A percentile compares a stretch with the other conserved stretches of the same genome.
phyloP scores from a whole-genome alignment of 2,888 invertebrate species.

The Folsomia manolachei region DNA sequence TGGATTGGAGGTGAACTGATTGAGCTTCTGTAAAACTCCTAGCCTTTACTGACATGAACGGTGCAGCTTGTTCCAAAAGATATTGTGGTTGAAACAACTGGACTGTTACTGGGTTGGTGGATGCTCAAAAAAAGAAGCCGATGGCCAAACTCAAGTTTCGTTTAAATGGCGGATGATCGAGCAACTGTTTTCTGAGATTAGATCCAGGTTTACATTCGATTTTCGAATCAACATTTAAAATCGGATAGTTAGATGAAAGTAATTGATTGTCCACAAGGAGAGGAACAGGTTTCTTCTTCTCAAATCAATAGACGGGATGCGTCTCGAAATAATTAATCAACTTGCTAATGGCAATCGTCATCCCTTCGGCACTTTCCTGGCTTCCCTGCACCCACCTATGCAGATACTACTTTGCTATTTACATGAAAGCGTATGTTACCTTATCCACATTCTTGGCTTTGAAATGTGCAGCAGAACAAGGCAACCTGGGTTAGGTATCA shows the following conservation, averaged over 20 bases:
- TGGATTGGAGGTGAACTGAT: neutral
- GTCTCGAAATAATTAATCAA: neutral
- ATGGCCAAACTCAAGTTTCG: neutral
- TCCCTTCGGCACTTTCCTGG: slow-evolving; percentile 1
- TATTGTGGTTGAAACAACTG: too few relatives aligned
- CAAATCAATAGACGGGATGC: neutral
- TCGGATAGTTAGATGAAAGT: neutral
- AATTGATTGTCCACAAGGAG: neutral
- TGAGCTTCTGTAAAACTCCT: neutral
- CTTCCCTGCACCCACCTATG: neutral
- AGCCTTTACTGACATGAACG: too few relatives aligned
- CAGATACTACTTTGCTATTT: neutral
- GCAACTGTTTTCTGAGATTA: neutral
- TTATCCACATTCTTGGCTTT: too few relatives aligned
- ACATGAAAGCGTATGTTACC: too few relatives aligned
- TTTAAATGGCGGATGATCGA: neutral
- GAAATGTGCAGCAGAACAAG: too few relatives aligned
- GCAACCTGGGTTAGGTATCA: too few relatives aligned
- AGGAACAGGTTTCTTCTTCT: neutral
- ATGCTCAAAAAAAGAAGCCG: neutral
- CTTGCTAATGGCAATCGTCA: neutral
- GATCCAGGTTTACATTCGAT: slow-evolving; percentile 1
- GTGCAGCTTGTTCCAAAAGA: neutral
- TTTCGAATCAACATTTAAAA: neutral
- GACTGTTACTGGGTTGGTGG: neutral